Evolutionary conservation across 64 coral and sea anemone species (phyloP).

Genomic region (Stichodactyla helianthus): DNA sequence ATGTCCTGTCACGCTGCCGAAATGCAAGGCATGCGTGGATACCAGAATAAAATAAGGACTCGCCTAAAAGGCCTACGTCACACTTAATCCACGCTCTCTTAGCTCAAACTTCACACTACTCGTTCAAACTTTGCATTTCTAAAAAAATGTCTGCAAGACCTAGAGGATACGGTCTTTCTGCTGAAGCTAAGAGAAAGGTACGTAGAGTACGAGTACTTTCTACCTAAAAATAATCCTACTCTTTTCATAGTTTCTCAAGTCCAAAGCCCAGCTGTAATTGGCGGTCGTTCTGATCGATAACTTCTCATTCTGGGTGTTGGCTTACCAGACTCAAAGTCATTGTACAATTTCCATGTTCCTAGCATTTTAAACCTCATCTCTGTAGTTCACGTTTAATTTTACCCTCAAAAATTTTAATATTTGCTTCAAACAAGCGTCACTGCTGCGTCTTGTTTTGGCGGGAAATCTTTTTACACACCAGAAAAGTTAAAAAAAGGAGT

Average conservation of each 20-base stretch:
- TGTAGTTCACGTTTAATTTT: not conserved
- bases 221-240: not conserved
- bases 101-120: not conserved
- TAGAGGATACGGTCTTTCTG: slow-evolving; percentile 4
- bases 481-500: not conserved
- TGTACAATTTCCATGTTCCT: not conserved
- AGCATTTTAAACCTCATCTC: not conserved
- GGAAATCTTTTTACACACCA: not conserved
- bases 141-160: slow-evolving; percentile 1
- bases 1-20: slow-evolving; percentile 13
- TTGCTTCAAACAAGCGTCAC: not conserved
- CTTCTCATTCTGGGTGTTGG: not conserved
- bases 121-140: not conserved
- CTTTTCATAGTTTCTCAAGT: not conserved
- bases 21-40: not conserved
- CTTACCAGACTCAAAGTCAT: not conserved
- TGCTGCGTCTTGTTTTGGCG: not conserved
- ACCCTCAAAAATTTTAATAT: not conserved
- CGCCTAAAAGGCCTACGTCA: slow-evolving; percentile 11
- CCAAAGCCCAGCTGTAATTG: not conserved
- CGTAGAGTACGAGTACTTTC: not conserved
- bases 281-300: not conserved
- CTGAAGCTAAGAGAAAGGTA: slow-evolving; percentile 20
- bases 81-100: not conserved
- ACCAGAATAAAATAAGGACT: not conserved